Conservation (phyloP, 2,888 invertebrate species). For the Polyommatus icarus region DNA sequence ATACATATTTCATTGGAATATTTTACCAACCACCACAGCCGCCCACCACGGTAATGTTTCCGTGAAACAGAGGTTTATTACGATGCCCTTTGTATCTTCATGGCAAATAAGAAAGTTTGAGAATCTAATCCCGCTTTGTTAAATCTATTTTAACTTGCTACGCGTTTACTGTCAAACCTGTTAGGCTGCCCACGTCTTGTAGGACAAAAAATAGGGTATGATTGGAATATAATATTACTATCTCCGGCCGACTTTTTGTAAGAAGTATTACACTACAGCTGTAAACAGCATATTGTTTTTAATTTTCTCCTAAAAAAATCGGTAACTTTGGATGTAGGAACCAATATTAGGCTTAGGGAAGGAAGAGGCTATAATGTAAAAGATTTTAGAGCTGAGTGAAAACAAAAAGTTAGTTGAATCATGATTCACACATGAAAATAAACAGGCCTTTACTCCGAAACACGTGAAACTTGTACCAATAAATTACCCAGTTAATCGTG, state of each 20-base stretch:
- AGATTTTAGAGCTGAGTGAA: not conserved
- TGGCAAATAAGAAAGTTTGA: not conserved
- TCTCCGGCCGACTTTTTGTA: no score
- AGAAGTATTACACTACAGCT: no score
- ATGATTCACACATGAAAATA: not conserved
- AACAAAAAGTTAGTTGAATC: not conserved
- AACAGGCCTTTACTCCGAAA: not conserved
- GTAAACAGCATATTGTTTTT: no score
- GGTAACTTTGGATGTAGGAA: not conserved
- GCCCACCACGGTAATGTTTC: constrained; percentile 50
- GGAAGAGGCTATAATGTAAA: not conserved
- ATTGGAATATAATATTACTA: no score
- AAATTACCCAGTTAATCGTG: constrained; percentile 8
- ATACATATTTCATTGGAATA: constrained; percentile 78
- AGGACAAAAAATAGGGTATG: no score
- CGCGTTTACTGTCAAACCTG: not conserved
- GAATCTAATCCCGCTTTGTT: not conserved
- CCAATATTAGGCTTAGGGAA: not conserved
- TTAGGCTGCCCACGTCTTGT: no score
- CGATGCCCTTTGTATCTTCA: constrained; percentile 36
- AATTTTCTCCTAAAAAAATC: no score
- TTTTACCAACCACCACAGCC: constrained; percentile 61
- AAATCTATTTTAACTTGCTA: not conserved
- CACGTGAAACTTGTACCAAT: not conserved
- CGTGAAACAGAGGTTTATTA: constrained; percentile 68